Evolutionary conservation across 2,888 invertebrate species (phyloP).

Genomic region (Crossocerus cetratus): DNA sequence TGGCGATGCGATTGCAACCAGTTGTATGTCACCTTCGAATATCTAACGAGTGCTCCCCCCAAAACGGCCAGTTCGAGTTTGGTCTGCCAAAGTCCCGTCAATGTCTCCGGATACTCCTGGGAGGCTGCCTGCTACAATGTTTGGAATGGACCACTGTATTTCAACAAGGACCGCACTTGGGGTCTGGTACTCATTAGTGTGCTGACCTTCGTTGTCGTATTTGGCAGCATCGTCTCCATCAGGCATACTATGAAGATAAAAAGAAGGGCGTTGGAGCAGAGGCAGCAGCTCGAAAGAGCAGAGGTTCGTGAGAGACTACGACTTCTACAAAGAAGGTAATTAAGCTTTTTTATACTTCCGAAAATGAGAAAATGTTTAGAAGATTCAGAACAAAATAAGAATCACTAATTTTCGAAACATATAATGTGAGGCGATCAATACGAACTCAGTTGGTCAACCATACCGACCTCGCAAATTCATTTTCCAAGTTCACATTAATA

Average conservation of each 20-base stretch:
- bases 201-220: conserved; percentile 77
- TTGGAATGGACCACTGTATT: conserved; percentile 78
- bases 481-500: no score
- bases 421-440: no score
- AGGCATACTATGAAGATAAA: conserved; percentile 80
- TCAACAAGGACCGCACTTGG: conserved; percentile 61
- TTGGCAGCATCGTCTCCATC: conserved; percentile 79
- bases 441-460: no score
- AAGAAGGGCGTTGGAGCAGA: conserved; percentile 78
- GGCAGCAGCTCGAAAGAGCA: conserved; percentile 79
- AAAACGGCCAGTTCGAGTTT: conserved; percentile 79
- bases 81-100: conserved; percentile 83
- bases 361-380: background rate
- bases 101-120: conserved; percentile 83
- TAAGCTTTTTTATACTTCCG: background rate
- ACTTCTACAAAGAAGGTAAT: conserved; percentile 77
- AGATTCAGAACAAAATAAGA: background rate
- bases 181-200: conserved; percentile 65
- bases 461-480: no score
- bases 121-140: conserved; percentile 81
- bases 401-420: no score
- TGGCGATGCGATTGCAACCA: conserved; percentile 86
- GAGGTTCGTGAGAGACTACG: conserved; percentile 80
- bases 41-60: conserved; percentile 79
- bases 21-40: conserved; percentile 82